Evolutionary conservation across 2,113 vertebrate species (phyloP), one percentile per base, ranked within the genome.

Genomic region (Notothenia rossii): DNA sequence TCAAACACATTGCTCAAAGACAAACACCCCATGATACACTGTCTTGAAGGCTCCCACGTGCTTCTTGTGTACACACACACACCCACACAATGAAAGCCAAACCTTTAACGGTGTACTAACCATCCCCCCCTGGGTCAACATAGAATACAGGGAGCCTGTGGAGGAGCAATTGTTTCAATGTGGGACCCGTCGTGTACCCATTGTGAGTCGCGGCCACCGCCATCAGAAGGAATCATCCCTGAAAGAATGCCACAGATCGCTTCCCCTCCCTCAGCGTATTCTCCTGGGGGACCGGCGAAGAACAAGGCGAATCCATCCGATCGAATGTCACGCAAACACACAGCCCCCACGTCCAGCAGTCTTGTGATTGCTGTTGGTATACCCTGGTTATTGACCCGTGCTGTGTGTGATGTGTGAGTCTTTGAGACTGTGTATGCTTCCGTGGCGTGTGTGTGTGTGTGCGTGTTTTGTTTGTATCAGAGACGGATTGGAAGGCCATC

Each of bases 351-450:
- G 63, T 88, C 89, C 83, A 78, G 83, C 78, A 82, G 82, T 79
- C 85, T 79, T 92, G 89, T 93, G 90, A 92, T 94, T 91, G 90
- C 92, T 93, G 92, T 94, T 92, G 90, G 89, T 91, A 89, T 91
- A 91, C 88, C 88, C 92, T 89, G 89, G 77, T 93, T 93, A 93
- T 93, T 94, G 93, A 94, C 92, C 93, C 89, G 61, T 90, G 88
- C 77, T 88, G 84, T 82, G 87, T 91, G 88, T 91, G 87, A 88
- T 89, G 90, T 70, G 88, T 77, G 79, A 75, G 73, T 89, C 79
- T 88, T 71, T 63, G 75, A 82, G 80, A 77, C 77, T 69, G 75
- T 83, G 79, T 85, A 76, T 72, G 60, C 79, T 75, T 20, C 29
- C 49, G 15, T 20, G 53, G 25, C 14, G 36, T 71, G 70, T 60